phyloP scores from a whole-genome alignment of 2,888 invertebrate species.

The Drosophila siamana region DNA sequence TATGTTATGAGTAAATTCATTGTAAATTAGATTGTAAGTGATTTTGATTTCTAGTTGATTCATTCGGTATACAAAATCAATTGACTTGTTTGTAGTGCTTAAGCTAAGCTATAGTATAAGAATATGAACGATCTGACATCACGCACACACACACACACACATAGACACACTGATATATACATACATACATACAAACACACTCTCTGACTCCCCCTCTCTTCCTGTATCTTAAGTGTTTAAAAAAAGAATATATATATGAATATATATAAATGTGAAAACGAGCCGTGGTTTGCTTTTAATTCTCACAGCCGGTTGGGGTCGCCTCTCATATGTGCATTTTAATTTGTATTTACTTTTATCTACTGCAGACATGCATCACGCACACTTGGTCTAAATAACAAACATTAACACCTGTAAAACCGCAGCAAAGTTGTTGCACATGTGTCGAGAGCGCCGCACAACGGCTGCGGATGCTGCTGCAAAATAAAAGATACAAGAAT shows the following conservation, averaged over 20 bases:
- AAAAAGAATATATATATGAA: constrained; percentile 34
- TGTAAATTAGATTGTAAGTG: constrained; percentile 48
- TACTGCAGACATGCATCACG: constrained; percentile 69
- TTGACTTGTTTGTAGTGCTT: constrained; percentile 48
- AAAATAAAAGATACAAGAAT: constrained; percentile 48
- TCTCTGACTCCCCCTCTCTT: constrained; percentile 21
- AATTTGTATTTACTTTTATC: constrained; percentile 53
- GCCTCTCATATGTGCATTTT: constrained; percentile 7
- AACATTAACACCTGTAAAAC: constrained; percentile 75
- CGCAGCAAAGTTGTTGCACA: constrained; percentile 47
- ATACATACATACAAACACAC: constrained; percentile 3
- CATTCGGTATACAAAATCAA: constrained; percentile 22
- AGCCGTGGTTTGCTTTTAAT: constrained; percentile 36
- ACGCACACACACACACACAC: constrained; percentile 23
- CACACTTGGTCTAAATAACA: constrained; percentile 58
- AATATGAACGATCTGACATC: constrained; percentile 42
- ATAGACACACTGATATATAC: no score
- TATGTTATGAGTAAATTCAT: constrained; percentile 32
- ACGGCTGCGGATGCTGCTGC: constrained; percentile 39
- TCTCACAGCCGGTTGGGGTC: constrained; percentile 7
- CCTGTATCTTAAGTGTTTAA: constrained; percentile 68
- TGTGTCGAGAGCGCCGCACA: constrained; percentile 49
- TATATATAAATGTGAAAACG: constrained; percentile 71
- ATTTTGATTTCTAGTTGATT: constrained; percentile 40
- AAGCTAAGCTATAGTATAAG: constrained; percentile 37